Percentiles rank a stretch among this genome's conserved stretches.
Conservation (phyloP, 2,888 invertebrate species). For the Tipula confusa region DNA sequence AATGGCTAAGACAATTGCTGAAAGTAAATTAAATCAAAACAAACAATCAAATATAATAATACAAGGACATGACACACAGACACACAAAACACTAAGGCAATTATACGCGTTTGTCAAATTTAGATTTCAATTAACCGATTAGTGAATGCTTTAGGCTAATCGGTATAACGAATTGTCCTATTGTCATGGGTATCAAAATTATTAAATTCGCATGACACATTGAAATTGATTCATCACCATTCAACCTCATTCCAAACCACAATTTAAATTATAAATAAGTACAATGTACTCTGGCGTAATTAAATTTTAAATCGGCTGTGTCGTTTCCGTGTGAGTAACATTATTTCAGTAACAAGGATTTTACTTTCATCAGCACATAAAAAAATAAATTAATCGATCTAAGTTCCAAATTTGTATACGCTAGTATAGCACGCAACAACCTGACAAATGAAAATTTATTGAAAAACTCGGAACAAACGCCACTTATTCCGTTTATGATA, state of each 20-base stretch:
- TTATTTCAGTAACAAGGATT: neutral
- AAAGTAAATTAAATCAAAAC: neutral
- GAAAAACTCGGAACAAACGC: neutral
- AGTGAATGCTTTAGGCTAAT: neutral
- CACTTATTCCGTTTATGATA: neutral
- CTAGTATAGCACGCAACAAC: neutral
- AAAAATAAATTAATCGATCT: neutral
- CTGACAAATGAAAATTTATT: neutral
- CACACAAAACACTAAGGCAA: neutral
- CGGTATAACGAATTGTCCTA: neutral
- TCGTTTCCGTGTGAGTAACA: neutral
- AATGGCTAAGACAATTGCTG: neutral
- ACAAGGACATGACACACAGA: neutral
- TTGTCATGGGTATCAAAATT: neutral
- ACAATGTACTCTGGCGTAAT: neutral
- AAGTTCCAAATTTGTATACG: neutral
- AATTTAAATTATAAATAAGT: too few relatives aligned
- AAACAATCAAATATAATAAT: neutral
- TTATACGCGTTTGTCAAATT: neutral
- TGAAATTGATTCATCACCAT: too few relatives aligned
- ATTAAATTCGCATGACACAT: neutral
- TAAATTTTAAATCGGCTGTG: neutral
- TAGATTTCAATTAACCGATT: neutral
- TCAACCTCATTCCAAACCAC: too few relatives aligned
- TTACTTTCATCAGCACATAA: neutral